Base-by-base conservation (phyloP, 2,113 vertebrate species). In the Phasianus colchicus region DNA sequence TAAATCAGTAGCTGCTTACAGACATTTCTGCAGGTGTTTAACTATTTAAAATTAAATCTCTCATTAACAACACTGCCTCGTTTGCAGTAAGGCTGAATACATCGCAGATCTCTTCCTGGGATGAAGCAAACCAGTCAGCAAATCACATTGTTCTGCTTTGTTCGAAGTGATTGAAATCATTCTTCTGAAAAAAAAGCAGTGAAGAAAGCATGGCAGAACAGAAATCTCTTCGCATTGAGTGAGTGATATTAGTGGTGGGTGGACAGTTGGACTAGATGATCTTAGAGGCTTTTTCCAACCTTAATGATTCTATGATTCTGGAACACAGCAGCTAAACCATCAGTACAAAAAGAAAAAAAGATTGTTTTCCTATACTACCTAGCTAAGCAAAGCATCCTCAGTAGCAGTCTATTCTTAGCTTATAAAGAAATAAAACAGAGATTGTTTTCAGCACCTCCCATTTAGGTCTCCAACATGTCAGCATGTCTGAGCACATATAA, bases 11-110 rank as follows among this genome's bases (percentile, higher is more conserved):
- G 69, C 80, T 90, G 50, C 76, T 94, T 81, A 71, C 45, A 78
- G 77, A 71, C 47, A 71, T 58, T 69, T 50, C 88, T 83, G 69
- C 67, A 90, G 80, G 76, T 86, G 45, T 73, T 95, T 48, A 80
- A 73, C 79, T 83, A 58, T 21, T 88, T 76, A 60, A 77, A 90
- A 93, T 73, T 70, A 74, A 86, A 90, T 64, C n/a, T 63, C 47
- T 38, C 45, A 43, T 83, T 90, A 58, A 45, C 70, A 83, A 66
- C 20, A 40, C 54, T 19, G 36, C 32, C 40, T 83, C 48, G 13
- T 54, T 66, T 66, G 43, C 47, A 84, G 48, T 65, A 57, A 60
- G 19, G 25, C 73, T 72, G 43, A 92, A 45, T 16, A 7, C 11
- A 50, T 30, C 72, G 83, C 71, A 83, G 12, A 36, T 48, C 24